Conservation (phyloP, 2,888 invertebrate genomes). For the Rhingia campestris region DNA sequence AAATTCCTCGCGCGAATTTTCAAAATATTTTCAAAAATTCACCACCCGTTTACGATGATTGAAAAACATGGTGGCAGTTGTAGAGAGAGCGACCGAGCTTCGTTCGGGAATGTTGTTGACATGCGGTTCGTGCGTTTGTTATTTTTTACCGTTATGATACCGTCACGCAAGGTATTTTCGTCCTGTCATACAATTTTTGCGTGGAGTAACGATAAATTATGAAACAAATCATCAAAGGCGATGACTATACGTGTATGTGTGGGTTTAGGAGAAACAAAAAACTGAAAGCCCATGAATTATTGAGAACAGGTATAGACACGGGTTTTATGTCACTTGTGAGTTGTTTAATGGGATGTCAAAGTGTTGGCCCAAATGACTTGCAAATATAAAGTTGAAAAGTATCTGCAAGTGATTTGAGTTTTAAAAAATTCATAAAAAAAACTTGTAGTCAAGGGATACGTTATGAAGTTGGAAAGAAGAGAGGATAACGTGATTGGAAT, state of each 20-base stretch:
- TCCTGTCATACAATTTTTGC: not conserved
- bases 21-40: not conserved
- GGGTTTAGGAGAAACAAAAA: not conserved
- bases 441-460: too few species aligned
- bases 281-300: slow-evolving; percentile 53
- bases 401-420: slow-evolving; percentile 44
- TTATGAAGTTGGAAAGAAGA: too few species aligned
- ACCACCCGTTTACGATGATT: slow-evolving; percentile 37
- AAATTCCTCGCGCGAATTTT: slow-evolving; percentile 4
- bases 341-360: slow-evolving; percentile 63
- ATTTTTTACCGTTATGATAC: slow-evolving; percentile 3
- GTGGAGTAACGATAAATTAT: slow-evolving; percentile 58
- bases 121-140: slow-evolving; percentile 55
- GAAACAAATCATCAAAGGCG: slow-evolving; percentile 58
- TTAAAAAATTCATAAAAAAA: not conserved
- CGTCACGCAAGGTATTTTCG: slow-evolving; percentile 50
- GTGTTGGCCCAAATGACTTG: slow-evolving; percentile 6
- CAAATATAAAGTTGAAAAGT: not conserved
- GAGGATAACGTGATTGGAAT: too few species aligned
- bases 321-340: slow-evolving; percentile 48
- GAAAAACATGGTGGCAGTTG: slow-evolving; percentile 32
- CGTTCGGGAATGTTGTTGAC: slow-evolving; percentile 36
- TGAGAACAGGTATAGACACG: slow-evolving; percentile 60
- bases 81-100: slow-evolving; percentile 7
- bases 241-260: not conserved